Base-by-base conservation (phyloP, 2,888 invertebrate species). In the Dione vanillae region DNA sequence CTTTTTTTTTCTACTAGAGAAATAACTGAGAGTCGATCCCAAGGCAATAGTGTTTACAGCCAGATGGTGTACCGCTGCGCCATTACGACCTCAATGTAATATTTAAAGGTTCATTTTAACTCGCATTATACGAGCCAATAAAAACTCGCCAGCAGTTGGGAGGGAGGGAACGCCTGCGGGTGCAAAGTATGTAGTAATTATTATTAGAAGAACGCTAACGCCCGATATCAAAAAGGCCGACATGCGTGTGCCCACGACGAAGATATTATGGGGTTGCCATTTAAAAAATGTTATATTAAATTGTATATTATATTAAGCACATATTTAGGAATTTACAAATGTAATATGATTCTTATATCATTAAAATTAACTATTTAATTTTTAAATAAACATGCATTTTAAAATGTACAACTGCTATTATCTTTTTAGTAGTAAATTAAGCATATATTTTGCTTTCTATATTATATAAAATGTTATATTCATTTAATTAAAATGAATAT, bases 101-200 rank as follows among this genome's bases (percentile, higher is more conserved):
- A 45, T 61, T 61, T 61, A 27, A 45, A 61, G n/a, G 45, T 45
- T 27, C 2, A 61, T 45, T 45, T 45, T 58, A 62, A 72, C 56
- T 69, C 74, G 65, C 66, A 69, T 81, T 80, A 79, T 85, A 56
- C 16, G 78, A 58, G 65, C 64, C 58, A 61, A 70, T 69, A 79
- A 78, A 80, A 76, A 77, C 77, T 64, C 61, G 77, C 78, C 78
- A 78, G 80, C 77, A 76, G 74, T 75, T 73, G 74, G 75, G 64
- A 74, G 74, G 75, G 64, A 74, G 76, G 77, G 75, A 76, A 77
- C 78, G 78, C 78, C 78, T 67, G 72, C 78, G 90, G 89, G 87
- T 85, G 89, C 84, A 89, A 91, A 88, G 87, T 90, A 92, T 92
- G 91, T 87, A 89, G 88, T 90, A 91, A 93, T 93, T 92, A 92